Conservation (phyloP, 2,888 invertebrate genomes). For the Phlogophora meticulosa region DNA sequence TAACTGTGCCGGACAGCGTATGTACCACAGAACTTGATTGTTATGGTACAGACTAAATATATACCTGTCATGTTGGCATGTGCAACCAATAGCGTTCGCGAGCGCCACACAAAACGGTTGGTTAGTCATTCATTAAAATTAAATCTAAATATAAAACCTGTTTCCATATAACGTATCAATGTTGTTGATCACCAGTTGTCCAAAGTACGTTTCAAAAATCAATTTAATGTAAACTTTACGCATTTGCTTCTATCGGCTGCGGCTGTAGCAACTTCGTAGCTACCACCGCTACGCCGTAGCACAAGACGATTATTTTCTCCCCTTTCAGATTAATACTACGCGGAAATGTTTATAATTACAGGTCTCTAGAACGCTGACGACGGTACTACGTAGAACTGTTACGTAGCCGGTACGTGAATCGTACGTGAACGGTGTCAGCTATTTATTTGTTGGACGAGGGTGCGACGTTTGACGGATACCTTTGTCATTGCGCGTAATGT, state of each 20-base stretch:
- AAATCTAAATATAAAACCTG: too few relatives aligned
- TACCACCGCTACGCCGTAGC: background rate
- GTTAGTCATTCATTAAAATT: too few relatives aligned
- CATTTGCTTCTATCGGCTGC: constrained; percentile 2
- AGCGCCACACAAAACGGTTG: too few relatives aligned
- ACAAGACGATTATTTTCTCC: background rate
- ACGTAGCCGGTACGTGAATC: constrained; percentile 9
- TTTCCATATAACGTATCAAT: too few relatives aligned
- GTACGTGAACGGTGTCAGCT: constrained; percentile 35
- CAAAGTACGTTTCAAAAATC: too few relatives aligned
- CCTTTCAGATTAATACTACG: background rate
- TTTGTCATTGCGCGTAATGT: constrained; percentile 47
- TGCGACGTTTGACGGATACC: constrained; percentile 61
- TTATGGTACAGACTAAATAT: background rate
- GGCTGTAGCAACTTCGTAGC: background rate
- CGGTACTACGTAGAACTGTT: constrained; percentile 12
- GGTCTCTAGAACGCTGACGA: background rate
- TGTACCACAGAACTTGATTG: background rate
- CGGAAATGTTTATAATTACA: constrained; percentile 32
- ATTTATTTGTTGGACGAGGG: constrained; percentile 61
- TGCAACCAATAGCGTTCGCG: too few relatives aligned
- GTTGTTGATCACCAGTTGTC: too few relatives aligned
- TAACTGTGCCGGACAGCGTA: background rate
- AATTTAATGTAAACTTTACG: background rate
- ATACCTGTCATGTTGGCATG: background rate